Evolutionary conservation across 2,113 vertebrate species (phyloP).

Genomic region (Condylura cristata): DNA sequence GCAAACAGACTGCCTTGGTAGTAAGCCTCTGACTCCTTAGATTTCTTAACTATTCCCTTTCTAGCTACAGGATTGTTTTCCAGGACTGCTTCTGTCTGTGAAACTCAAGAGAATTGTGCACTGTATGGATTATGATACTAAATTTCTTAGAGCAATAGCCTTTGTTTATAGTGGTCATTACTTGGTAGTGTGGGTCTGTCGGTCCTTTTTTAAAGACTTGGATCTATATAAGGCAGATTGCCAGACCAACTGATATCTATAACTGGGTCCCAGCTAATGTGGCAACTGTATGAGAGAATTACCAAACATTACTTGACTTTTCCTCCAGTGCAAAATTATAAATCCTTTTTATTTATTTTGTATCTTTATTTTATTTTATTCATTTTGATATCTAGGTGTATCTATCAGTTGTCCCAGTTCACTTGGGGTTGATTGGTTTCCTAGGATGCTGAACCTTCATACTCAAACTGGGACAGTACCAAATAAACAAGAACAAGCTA

Average conservation of each 20-base stretch:
- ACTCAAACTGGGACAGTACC: background rate
- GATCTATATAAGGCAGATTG: background rate
- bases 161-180: constrained; percentile 18
- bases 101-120: background rate
- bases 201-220: constrained; percentile 11
- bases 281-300: background rate
- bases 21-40: background rate
- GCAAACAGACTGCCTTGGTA: background rate
- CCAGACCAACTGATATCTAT: background rate
- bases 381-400: background rate
- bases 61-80: background rate
- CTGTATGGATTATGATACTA: background rate
- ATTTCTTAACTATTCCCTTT: background rate
- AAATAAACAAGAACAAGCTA: background rate
- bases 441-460: background rate
- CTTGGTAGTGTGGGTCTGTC: background rate
- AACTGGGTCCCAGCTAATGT: constrained; percentile 1
- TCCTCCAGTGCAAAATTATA: background rate
- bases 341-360: background rate
- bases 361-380: background rate
- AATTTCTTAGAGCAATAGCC: background rate
- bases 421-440: background rate
- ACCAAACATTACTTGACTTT: background rate
- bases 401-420: background rate
- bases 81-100: background rate